phyloP scores from a whole-genome alignment of 1,140 invertebrate species.

The Drosophila paulistorum region DNA sequence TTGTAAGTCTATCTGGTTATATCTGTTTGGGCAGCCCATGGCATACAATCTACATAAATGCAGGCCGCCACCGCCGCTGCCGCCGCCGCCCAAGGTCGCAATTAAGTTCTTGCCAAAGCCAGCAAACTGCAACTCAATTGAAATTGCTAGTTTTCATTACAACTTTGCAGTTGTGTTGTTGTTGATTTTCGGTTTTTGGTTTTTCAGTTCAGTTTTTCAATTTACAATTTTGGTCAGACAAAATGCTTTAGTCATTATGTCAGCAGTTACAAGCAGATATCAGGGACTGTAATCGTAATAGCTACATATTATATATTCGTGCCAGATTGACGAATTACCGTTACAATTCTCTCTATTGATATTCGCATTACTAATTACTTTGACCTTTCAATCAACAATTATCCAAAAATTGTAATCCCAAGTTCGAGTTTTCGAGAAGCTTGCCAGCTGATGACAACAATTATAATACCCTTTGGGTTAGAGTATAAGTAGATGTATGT shows the following conservation, averaged over 20 bases:
- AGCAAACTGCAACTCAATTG: conserved; percentile 57
- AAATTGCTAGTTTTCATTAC: conserved; percentile 30
- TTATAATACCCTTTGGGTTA: not conserved
- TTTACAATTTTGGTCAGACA: conserved; percentile 44
- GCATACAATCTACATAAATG: conserved; percentile 67
- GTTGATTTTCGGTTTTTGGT: conserved; percentile 14
- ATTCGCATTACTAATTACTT: not conserved
- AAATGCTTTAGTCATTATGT: conserved; percentile 55
- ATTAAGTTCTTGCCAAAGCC: conserved; percentile 68
- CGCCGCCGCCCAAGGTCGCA: conserved; percentile 62
- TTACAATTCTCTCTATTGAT: not conserved
- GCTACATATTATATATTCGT: not conserved
- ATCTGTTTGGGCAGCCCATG: conserved; percentile 4
- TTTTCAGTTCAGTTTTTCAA: conserved; percentile 19
- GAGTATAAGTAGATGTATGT: conserved; percentile 21
- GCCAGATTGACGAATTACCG: not conserved
- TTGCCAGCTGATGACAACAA: no score
- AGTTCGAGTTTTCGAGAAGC: no score
- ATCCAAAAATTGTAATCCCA: no score
- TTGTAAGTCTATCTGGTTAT: not conserved
- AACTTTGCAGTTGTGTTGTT: conserved; percentile 22
- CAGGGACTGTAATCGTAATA: not conserved
- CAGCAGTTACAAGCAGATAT: conserved; percentile 25
- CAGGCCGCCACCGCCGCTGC: conserved; percentile 34
- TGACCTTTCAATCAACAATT: not conserved